These are phyloP conservation scores for Abrostola triplasia DNA, from an alignment of 2,888 invertebrate genomes.

Conservation along the genomic window DNA sequence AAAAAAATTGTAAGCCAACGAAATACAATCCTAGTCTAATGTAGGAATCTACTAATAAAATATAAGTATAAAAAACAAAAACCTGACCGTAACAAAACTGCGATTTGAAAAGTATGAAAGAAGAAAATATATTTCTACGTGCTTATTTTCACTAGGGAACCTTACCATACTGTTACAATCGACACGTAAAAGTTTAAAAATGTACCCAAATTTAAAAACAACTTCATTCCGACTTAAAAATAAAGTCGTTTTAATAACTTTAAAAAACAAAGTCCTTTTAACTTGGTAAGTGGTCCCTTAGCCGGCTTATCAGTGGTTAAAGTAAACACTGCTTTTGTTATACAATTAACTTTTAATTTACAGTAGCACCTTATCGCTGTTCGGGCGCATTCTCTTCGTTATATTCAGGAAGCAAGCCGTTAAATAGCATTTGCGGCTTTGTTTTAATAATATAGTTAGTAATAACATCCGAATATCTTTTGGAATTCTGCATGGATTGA, in stretches of 20 bases:
- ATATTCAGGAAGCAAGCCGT: conserved; percentile 67
- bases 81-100: too few relatives aligned
- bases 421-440: conserved; percentile 51
- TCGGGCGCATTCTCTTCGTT: conserved; percentile 62
- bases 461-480: too few relatives aligned
- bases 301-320: conserved; percentile 68
- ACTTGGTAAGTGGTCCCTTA: conserved; percentile 63
- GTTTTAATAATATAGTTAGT: background rate
- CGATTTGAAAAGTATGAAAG: too few relatives aligned
- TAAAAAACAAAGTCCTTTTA: conserved; percentile 59
- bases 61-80: too few relatives aligned
- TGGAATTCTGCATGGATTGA: too few relatives aligned
- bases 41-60: too few relatives aligned
- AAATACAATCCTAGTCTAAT: too few relatives aligned
- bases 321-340: conserved; percentile 72
- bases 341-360: conserved; percentile 78
- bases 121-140: too few relatives aligned
- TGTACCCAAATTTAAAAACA: conserved; percentile 56
- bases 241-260: background rate
- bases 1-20: too few relatives aligned
- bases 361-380: conserved; percentile 62
- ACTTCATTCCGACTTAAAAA: conserved; percentile 32
- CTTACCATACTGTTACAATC: conserved; percentile 5
- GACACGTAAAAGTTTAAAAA: conserved; percentile 15
- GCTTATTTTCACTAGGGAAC: too few relatives aligned